A percentile compares a stretch with the other conserved stretches of the same genome.
Conservation (phyloP, 2,113 vertebrate genomes). For the Ailuropoda melanoleuca region DNA sequence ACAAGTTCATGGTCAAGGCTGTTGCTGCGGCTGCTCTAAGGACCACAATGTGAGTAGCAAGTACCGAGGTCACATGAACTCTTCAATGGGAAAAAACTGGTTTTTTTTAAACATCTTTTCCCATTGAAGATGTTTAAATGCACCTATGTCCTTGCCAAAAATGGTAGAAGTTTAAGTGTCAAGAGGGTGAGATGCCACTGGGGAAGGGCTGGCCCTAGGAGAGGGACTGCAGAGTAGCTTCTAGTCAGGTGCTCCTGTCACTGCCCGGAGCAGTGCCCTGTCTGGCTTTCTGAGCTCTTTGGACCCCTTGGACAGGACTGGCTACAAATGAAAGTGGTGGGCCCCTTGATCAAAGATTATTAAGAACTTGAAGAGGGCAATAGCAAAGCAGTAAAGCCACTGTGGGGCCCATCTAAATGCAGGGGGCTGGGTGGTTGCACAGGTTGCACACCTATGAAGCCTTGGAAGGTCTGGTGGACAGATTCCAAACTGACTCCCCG, state of each 20-base stretch:
- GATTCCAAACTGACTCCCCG: background rate
- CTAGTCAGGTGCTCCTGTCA: too few species aligned
- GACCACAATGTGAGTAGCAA: background rate
- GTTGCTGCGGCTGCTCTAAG: background rate
- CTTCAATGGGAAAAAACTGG: background rate
- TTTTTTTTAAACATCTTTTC: background rate
- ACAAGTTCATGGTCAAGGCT: background rate
- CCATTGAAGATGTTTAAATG: background rate
- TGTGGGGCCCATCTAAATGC: background rate
- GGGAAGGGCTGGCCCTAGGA: background rate
- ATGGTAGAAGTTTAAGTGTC: background rate
- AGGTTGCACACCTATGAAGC: background rate
- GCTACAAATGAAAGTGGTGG: background rate
- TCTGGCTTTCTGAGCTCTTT: background rate
- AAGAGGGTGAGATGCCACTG: background rate
- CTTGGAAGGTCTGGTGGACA: background rate
- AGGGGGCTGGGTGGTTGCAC: background rate
- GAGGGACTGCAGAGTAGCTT: too few species aligned
- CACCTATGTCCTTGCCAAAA: background rate
- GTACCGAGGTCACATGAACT: background rate
- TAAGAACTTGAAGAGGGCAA: background rate
- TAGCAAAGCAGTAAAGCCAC: background rate
- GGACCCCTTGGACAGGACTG: background rate
- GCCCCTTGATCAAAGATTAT: background rate
- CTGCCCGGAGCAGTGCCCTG: background rate